phyloP scores from a whole-genome alignment of 2,888 invertebrate species.

The Yponomeuta plumbellus region DNA sequence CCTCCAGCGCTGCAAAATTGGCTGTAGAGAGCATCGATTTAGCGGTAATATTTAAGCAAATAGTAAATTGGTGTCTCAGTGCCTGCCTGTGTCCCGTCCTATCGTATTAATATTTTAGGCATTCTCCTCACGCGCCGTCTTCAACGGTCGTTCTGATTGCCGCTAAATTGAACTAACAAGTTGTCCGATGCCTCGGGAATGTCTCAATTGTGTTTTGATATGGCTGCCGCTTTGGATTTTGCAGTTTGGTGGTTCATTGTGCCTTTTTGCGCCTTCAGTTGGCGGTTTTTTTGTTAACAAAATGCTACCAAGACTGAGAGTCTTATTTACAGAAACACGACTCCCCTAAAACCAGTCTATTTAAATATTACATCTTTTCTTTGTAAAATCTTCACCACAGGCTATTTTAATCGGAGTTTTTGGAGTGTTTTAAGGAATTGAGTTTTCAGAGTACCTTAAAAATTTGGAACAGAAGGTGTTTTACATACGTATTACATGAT shows the following conservation, averaged over 20 bases:
- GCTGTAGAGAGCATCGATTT: background rate
- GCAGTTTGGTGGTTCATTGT: slow-evolving; percentile 18
- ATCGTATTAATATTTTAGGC: slow-evolving; percentile 61
- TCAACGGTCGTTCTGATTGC: slow-evolving; percentile 75
- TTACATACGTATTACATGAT: no score
- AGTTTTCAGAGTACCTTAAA: no score
- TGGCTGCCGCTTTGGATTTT: slow-evolving; percentile 31
- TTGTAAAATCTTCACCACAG: no score
- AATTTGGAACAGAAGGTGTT: no score
- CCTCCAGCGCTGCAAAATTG: background rate
- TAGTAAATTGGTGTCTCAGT: background rate
- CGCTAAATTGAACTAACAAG: slow-evolving; percentile 77
- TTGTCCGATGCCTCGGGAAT: slow-evolving; percentile 71
- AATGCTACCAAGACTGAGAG: no score
- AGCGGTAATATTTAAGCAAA: slow-evolving; percentile 1
- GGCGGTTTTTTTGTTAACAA: no score
- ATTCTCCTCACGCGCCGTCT: slow-evolving; percentile 72
- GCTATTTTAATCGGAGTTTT: no score
- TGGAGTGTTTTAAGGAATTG: no score
- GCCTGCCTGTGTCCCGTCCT: background rate
- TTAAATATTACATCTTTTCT: no score
- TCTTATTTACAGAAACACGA: no score
- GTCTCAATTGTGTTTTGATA: slow-evolving; percentile 57
- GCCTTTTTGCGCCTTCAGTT: no score
- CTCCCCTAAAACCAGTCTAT: no score